Percentiles rank a stretch among this genome's conserved stretches.
These are phyloP conservation scores for Channa striata DNA, from an alignment of 2,797 vertebrate species.

Conservation along the genomic window DNA sequence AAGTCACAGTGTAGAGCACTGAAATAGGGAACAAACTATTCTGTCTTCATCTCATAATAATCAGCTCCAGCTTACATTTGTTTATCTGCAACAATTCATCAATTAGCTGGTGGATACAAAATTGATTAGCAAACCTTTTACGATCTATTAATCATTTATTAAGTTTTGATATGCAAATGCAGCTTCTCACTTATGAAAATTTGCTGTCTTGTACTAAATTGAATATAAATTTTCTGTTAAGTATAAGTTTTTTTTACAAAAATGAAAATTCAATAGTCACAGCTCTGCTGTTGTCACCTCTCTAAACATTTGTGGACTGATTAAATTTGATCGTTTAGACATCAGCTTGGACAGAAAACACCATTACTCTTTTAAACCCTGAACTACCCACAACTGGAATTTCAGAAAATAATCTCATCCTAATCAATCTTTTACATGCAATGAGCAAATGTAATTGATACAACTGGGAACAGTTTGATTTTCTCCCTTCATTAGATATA, in stretches of 20 bases:
- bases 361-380: not conserved
- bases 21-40: not conserved
- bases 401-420: slow-evolving; percentile 10
- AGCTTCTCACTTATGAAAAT: no score
- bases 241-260: no score
- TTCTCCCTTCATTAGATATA: not conserved
- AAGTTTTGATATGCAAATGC: no score
- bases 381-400: not conserved
- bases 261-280: not conserved
- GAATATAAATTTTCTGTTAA: no score
- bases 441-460: not conserved
- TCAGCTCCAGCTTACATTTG: no score
- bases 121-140: no score
- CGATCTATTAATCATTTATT: no score
- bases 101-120: no score
- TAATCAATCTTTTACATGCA: not conserved
- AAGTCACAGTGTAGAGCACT: not conserved
- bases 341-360: not conserved
- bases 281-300: not conserved
- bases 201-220: no score
- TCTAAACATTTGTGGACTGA: not conserved
- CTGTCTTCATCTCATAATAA: not conserved
- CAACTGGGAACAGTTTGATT: not conserved
- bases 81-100: no score
- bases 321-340: not conserved